Percentiles rank a stretch among this genome's conserved stretches.
These are phyloP conservation scores for Meloidogyne chitwoodi DNA, from an alignment of 1,140 invertebrate species.

Conservation along the genomic window DNA sequence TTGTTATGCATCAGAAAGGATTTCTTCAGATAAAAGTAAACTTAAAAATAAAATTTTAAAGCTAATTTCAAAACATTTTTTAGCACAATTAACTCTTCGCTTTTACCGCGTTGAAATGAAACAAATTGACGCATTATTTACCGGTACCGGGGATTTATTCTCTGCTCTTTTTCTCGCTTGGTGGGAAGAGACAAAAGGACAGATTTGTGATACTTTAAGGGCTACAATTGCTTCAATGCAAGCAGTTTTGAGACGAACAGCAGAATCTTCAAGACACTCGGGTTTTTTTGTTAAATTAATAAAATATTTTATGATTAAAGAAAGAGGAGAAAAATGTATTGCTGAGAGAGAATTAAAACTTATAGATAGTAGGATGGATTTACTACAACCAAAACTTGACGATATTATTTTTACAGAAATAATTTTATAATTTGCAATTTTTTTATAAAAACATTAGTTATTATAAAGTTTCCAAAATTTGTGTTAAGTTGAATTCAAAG, in stretches of 20 bases:
- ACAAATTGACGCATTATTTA: slow-evolving; percentile 22
- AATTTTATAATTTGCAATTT: background rate
- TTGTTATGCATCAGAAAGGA: slow-evolving; percentile 36
- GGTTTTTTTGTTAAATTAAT: background rate
- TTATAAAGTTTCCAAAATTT: no score
- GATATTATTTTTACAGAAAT: slow-evolving; percentile 13
- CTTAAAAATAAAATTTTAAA: background rate
- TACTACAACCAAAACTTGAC: slow-evolving; percentile 23
- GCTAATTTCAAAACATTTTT: background rate
- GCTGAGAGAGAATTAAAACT: slow-evolving; percentile 29
- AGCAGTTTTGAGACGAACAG: slow-evolving; percentile 33
- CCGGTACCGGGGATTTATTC: slow-evolving; percentile 47
- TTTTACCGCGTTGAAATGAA: slow-evolving; percentile 37
- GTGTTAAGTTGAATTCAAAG: no score
- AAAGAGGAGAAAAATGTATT: background rate
- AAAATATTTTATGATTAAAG: background rate
- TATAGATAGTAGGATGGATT: slow-evolving; percentile 36
- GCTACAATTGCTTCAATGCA: slow-evolving; percentile 30
- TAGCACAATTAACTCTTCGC: slow-evolving; percentile 2
- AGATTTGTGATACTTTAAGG: slow-evolving; percentile 23
- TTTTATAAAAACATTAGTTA: background rate
- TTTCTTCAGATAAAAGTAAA: background rate
- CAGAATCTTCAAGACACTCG: slow-evolving; percentile 28
- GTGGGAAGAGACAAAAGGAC: slow-evolving; percentile 32
- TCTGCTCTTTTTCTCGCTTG: slow-evolving; percentile 39